phyloP scores from a whole-genome alignment of 2,888 invertebrate genomes.

The Erannis defoliaria region DNA sequence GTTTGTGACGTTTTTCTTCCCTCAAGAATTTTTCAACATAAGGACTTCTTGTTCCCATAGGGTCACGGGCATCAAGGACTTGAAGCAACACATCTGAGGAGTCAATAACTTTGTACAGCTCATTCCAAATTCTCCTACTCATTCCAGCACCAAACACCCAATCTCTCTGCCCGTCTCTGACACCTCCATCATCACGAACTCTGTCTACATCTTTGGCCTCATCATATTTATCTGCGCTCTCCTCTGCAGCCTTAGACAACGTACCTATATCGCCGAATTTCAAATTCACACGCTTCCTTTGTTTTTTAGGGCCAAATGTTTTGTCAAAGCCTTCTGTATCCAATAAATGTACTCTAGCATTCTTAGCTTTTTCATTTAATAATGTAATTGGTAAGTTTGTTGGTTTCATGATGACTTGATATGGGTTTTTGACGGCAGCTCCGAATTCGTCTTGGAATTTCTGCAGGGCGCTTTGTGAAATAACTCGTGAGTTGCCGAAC shows the following conservation, averaged over 20 bases:
- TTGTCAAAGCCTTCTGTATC: slow-evolving; percentile 98
- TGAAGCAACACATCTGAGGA: slow-evolving; percentile 99
- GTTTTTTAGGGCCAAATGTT: slow-evolving; percentile 98
- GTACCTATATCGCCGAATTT: slow-evolving; percentile 92
- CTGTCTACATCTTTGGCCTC: slow-evolving; percentile 94
- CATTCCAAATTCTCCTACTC: slow-evolving; percentile 99
- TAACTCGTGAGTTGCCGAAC: slow-evolving; percentile 99
- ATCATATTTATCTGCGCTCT: slow-evolving; percentile 92
- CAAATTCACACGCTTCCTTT: slow-evolving; percentile 95
- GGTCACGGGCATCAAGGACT: slow-evolving; percentile 98
- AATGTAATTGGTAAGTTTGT: slow-evolving; percentile 97
- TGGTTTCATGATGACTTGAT: slow-evolving; percentile 98
- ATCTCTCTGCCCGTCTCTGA: slow-evolving; percentile 93
- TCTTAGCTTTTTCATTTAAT: slow-evolving; percentile 96
- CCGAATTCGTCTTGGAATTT: slow-evolving; percentile 98
- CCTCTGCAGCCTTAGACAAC: slow-evolving; percentile 90
- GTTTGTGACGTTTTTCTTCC: slow-evolving; percentile 98
- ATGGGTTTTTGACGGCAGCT: slow-evolving; percentile 97
- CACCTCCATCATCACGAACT: slow-evolving; percentile 93
- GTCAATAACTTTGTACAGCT: slow-evolving; percentile 99
- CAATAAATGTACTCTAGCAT: slow-evolving; percentile 96
- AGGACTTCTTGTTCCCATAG: slow-evolving; percentile 97
- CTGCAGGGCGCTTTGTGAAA: slow-evolving; percentile 95
- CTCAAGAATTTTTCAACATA: slow-evolving; percentile 96
- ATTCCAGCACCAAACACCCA: slow-evolving; percentile 98